Evolutionary conservation across 2,113 vertebrate genomes (phyloP), one percentile per base, ranked within the genome.

Genomic region (Glaucidium brasilianum): DNA sequence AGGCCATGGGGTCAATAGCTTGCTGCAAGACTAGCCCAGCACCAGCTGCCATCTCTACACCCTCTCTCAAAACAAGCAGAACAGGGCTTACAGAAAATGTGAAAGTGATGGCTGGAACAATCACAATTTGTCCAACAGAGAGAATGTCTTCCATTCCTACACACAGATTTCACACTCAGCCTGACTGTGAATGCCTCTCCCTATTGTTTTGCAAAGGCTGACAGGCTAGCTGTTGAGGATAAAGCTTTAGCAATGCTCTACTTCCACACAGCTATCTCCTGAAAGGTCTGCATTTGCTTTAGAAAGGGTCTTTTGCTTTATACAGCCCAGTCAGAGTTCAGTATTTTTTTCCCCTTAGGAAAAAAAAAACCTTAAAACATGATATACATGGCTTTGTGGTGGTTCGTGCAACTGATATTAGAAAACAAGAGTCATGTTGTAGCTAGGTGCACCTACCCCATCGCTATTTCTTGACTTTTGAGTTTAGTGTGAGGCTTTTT

Each of bases 1-100:
- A 53, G 49, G 10, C 26, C n/a, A 26, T 63, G 9, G 12, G 11
- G 6, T 18, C 1, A 0, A 10, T 1, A 43, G 18, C 39, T 53
- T 41, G 29, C 78, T 2, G 0, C 17, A 27, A 15, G 7, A 71
- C 56, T 37, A 59, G 63, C 43, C 53, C 56, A 45, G 27, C 39
- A 37, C 6, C 30, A 67, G 35, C 59, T 89, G 76, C 47, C 62
- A 55, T 11, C 71, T 77, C 53, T 32, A 43, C 4, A 2, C 9
- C 10, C 39, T 69, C 25, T 56, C 34, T 34, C 52, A 27, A 15
- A 14, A 30, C 30, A 55, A n/a, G 12, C 58, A 43, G 18, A 80
- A 76, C 5, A n/a, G 5, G 27, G 5, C 29, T 85, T 9, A 30
- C 7, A 39, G 13, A 53, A 39, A 81, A 43, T 2, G 1, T 15